Evolutionary conservation across 2,888 invertebrate genomes (phyloP).

Genomic region (Apodemia arnacis): DNA sequence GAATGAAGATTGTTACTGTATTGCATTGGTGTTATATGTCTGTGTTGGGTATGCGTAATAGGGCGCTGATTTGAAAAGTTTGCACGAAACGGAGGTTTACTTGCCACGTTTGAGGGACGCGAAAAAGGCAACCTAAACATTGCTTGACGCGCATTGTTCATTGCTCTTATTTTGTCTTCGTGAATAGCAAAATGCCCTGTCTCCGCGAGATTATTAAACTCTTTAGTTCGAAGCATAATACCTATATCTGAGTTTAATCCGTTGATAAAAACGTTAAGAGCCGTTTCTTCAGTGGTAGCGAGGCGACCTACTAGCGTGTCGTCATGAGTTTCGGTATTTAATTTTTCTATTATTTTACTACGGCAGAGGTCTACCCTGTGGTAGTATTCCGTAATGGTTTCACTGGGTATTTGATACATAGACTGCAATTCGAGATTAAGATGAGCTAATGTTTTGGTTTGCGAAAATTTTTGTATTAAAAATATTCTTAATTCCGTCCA

Average conservation of each 20-base stretch:
- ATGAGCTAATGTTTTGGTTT: conserved; percentile 80
- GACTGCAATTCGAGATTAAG: conserved; percentile 80
- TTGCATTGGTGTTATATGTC: neutral
- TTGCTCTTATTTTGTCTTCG: conserved; percentile 61
- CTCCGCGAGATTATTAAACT: conserved; percentile 53
- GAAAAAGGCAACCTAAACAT: conserved; percentile 9
- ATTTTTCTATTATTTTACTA: conserved; percentile 82
- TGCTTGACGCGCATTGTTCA: conserved; percentile 54
- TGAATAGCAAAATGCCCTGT: conserved; percentile 65
- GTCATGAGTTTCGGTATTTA: conserved; percentile 71
- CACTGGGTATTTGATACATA: conserved; percentile 82
- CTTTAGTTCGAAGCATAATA: conserved; percentile 77
- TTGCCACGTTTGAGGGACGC: neutral
- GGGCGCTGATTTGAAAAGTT: too few species aligned
- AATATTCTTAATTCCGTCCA: conserved; percentile 55
- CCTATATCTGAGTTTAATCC: conserved; percentile 80
- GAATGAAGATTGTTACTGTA: neutral
- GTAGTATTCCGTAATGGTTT: conserved; percentile 81
- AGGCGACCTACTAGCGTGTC: conserved; percentile 59
- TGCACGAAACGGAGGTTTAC: neutral
- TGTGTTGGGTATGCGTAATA: neutral
- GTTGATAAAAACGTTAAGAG: conserved; percentile 83
- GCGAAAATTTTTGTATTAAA: conserved; percentile 81
- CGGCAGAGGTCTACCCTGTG: conserved; percentile 80
- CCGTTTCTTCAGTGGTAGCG: conserved; percentile 77